phyloP scores from a whole-genome alignment of 2,888 invertebrate species.

The Amphiduros pacificus region DNA sequence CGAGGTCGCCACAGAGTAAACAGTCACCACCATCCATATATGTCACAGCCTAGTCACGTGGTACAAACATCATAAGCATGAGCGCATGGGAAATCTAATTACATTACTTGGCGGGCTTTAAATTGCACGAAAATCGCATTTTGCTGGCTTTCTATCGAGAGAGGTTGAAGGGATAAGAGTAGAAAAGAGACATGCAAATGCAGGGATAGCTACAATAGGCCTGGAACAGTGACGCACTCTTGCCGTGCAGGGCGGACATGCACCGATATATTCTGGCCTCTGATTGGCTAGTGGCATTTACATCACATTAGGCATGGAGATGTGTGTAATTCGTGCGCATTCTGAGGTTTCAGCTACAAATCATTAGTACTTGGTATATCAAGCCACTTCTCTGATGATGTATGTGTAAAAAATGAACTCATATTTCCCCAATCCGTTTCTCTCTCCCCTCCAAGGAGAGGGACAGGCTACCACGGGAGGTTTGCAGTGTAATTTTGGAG shows the following conservation, averaged over 20 bases:
- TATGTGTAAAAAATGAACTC: conserved; percentile 26
- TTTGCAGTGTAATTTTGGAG: conserved; percentile 16
- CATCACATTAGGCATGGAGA: conserved; percentile 19
- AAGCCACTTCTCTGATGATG: conserved; percentile 16
- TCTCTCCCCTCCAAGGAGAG: conserved; percentile 18
- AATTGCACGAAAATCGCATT: not conserved
- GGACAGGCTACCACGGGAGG: conserved; percentile 10
- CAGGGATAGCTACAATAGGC: too few species aligned
- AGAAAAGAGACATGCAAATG: too few species aligned
- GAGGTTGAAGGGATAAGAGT: too few species aligned
- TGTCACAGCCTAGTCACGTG: not conserved
- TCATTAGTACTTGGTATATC: conserved; percentile 20
- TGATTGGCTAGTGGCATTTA: conserved; percentile 16
- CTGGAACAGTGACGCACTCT: not conserved
- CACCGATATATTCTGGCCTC: conserved; percentile 6
- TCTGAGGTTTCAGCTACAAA: conserved; percentile 17
- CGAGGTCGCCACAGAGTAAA: too few species aligned
- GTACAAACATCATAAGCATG: not conserved
- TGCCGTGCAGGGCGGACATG: conserved; percentile 1
- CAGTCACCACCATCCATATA: not conserved
- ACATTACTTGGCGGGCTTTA: not conserved
- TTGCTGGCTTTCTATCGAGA: not conserved
- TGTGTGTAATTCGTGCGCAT: conserved; percentile 17
- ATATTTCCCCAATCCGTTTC: conserved; percentile 24
- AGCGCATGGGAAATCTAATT: not conserved